These are phyloP conservation scores for Pseudanteris insignis DNA, from an alignment of 2,888 invertebrate genomes.

Conservation along the genomic window DNA sequence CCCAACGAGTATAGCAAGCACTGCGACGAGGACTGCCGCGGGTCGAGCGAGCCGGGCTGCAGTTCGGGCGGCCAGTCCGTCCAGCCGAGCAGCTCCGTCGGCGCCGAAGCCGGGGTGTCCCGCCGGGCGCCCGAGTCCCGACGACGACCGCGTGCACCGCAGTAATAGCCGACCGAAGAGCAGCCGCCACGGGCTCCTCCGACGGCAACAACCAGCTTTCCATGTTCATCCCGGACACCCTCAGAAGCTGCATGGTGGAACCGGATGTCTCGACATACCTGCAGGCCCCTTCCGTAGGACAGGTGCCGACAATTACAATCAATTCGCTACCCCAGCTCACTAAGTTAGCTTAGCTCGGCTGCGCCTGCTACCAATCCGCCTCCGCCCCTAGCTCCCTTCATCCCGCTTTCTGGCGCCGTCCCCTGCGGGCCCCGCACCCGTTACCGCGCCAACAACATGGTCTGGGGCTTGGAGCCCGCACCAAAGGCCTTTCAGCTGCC, in stretches of 20 bases:
- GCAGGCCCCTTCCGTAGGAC: conserved; percentile 94
- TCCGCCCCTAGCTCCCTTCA: too few relatives aligned
- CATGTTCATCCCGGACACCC: conserved; percentile 93
- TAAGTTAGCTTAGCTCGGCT: conserved; percentile 10
- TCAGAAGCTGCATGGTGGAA: conserved; percentile 96
- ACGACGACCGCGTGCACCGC: conserved; percentile 7
- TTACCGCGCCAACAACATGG: too few relatives aligned
- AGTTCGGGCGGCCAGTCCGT: conserved; percentile 27
- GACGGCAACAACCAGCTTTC: conserved; percentile 64
- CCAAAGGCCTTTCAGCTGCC: conserved; percentile 5
- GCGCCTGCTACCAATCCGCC: conserved; percentile 2
- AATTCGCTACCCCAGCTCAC: too few relatives aligned
- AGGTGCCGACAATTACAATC: conserved; percentile 70
- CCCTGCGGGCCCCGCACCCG: too few relatives aligned
- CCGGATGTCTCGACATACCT: conserved; percentile 93
- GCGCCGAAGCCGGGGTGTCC: conserved; percentile 12
- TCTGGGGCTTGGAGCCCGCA: conserved; percentile 6
- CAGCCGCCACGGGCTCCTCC: background rate
- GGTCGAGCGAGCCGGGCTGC: conserved; percentile 3
- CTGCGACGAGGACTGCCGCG: conserved; percentile 4
- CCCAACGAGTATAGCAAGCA: conserved; percentile 47
- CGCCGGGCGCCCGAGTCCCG: conserved; percentile 25
- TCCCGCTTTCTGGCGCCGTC: too few relatives aligned
- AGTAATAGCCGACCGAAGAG: background rate
- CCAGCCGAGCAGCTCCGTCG: conserved; percentile 18